These are phyloP conservation scores for Sebastes kiyomatsui DNA, from an alignment of 2,797 vertebrate species.

Conservation along the genomic window DNA sequence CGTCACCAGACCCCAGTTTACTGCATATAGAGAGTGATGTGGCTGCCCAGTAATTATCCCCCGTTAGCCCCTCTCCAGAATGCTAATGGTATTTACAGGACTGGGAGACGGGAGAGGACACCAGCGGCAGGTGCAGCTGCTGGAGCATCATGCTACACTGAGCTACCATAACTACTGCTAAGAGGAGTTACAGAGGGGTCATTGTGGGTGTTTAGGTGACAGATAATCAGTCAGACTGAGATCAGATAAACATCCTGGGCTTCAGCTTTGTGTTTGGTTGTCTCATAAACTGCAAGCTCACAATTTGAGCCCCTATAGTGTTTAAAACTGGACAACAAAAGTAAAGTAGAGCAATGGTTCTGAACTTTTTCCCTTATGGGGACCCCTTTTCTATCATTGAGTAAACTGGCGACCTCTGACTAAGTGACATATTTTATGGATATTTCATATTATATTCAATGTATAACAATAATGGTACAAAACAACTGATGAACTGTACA, in stretches of 20 bases:
- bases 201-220: conserved; percentile 50
- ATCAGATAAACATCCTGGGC: conserved; percentile 36
- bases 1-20: conserved; percentile 51
- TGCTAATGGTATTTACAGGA: conserved; percentile 73
- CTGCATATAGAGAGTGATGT: conserved; percentile 28
- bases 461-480: no score
- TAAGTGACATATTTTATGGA: no score
- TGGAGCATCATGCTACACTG: conserved; percentile 38
- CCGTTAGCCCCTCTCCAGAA: conserved; percentile 50
- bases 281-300: not conserved
- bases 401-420: no score
- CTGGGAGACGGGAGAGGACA: conserved; percentile 36
- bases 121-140: conserved; percentile 73
- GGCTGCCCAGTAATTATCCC: conserved; percentile 50
- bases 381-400: no score
- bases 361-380: no score
- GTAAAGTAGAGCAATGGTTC: not conserved
- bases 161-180: conserved; percentile 8
- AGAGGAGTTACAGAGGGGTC: conserved; percentile 43
- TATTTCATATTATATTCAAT: no score
- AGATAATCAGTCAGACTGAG: conserved; percentile 30
- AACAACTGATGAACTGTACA: not conserved
- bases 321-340: not conserved
- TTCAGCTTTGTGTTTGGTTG: not conserved
- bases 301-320: not conserved